Base-by-base conservation (phyloP, 1,140 invertebrate genomes). In the Euwallacea similis region DNA sequence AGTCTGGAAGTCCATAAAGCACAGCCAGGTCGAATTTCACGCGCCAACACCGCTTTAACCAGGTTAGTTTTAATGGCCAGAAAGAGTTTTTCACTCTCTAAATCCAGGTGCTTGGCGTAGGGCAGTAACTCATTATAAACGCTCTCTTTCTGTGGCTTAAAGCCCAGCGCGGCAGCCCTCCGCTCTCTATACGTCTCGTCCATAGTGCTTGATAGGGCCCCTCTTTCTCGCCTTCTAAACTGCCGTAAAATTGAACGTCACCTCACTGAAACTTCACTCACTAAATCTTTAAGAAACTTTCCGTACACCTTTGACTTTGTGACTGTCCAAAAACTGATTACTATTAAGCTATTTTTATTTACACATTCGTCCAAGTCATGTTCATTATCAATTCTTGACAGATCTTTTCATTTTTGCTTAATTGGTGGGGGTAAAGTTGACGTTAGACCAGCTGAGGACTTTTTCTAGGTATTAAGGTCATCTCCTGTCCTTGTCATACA, bases 11-110 rank as follows among this genome's bases (percentile, higher is more conserved):
- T 84, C 88, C 89, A 90, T 46, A 88, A 76, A 41, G 82, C 83
- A 74, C 87, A 89, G 47, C 86, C 89, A 60, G 90, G 89, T 78
- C 86, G 84, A 77, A 91, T 84, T 82, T 91, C 90, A 15, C 88
- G 82, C 33, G 90, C 81, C 81, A 91, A 84, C 46, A 92, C 84
- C 60, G 88, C 84, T 76, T 86, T 87, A 41, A 85, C 86, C 42
- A 93, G 81, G 82, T 91, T 90, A 61, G 82, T 86, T 81, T 91
- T 92, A 47, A 92, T 90, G 65, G 89, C 84, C 8, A 81, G 73
- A 59, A 91, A 84, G 53, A 88, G 83, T 68, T 74, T 77, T 50
- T 80, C 78, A 0, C 90, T 88, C 81, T 92, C 90, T 13, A 84
- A 82, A 66, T 91, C 88, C 50, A 92, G 76, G 74, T 88, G 79